phyloP scores from a whole-genome alignment of 1,140 invertebrate genomes.

The Nephila pilipes region DNA sequence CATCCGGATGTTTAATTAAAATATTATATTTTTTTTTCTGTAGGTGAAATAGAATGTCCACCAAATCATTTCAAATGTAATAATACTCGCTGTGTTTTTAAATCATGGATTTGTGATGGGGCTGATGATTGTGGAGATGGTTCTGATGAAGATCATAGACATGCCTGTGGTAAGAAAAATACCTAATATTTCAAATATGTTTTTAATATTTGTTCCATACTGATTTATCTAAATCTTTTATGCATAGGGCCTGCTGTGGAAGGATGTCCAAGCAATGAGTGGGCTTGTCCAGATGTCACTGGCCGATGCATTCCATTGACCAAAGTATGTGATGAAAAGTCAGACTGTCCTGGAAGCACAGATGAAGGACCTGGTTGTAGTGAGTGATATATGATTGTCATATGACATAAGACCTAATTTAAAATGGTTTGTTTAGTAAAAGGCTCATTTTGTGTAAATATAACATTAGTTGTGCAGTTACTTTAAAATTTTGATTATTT shows the following conservation, averaged over 20 bases:
- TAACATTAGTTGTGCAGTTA: no score
- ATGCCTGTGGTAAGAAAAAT: slow-evolving; percentile 81
- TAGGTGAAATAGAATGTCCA: slow-evolving; percentile 80
- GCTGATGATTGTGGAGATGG: slow-evolving; percentile 97
- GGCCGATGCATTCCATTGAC: slow-evolving; percentile 83
- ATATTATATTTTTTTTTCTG: slow-evolving; percentile 78
- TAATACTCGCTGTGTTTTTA: slow-evolving; percentile 94
- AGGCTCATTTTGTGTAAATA: background rate
- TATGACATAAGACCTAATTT: background rate
- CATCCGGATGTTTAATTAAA: slow-evolving; percentile 20
- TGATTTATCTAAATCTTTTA: background rate
- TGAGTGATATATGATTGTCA: slow-evolving; percentile 44
- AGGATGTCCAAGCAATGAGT: slow-evolving; percentile 79
- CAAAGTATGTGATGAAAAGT: slow-evolving; percentile 90
- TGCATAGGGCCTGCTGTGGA: slow-evolving; percentile 71
- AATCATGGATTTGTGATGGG: slow-evolving; percentile 97
- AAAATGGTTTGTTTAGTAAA: background rate
- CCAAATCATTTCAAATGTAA: slow-evolving; percentile 83
- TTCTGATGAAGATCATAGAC: slow-evolving; percentile 90
- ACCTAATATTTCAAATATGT: slow-evolving; percentile 78
- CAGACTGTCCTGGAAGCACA: slow-evolving; percentile 93
- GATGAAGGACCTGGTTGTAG: slow-evolving; percentile 94
- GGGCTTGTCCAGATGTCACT: slow-evolving; percentile 80
- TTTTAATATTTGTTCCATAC: no score
- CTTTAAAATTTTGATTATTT: no score